phyloP scores from a whole-genome alignment of 1,140 invertebrate genomes.

The Brachionus calyciflorus region DNA sequence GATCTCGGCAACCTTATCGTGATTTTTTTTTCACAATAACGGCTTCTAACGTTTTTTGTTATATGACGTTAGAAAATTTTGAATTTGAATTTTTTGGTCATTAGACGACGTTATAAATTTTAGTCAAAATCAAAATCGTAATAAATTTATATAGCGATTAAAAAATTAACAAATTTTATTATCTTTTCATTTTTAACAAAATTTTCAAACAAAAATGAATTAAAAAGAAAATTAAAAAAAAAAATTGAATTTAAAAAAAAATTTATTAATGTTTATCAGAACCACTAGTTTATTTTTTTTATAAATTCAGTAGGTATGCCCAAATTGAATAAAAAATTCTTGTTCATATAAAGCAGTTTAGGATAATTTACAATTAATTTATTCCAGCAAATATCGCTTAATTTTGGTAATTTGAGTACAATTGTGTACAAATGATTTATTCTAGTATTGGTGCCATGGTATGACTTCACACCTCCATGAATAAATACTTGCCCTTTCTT shows the following conservation, averaged over 20 bases:
- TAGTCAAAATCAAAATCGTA: no score
- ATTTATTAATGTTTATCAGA: background rate
- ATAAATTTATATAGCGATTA: no score
- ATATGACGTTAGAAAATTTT: no score
- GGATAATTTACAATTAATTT: conserved; percentile 40
- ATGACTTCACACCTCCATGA: conserved; percentile 34
- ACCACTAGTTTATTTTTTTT: background rate
- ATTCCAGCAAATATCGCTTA: conserved; percentile 30
- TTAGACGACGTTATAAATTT: no score
- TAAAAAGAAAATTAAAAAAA: conserved; percentile 18
- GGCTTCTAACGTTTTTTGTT: no score
- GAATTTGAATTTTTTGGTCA: no score
- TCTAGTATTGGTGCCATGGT: background rate
- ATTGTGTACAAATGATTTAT: conserved; percentile 39
- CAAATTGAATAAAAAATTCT: conserved; percentile 3
- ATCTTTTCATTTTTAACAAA: no score
- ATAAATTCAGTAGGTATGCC: conserved; percentile 19
- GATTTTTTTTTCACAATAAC: no score
- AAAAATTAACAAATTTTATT: no score
- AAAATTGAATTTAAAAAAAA: background rate
- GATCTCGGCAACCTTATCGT: no score
- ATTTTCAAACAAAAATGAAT: background rate
- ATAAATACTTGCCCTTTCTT: conserved; percentile 45
- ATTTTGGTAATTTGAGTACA: conserved; percentile 7
- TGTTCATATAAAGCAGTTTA: conserved; percentile 26